Base-by-base conservation (phyloP, 2,888 invertebrate genomes). In the Drosophila stalkeri region DNA sequence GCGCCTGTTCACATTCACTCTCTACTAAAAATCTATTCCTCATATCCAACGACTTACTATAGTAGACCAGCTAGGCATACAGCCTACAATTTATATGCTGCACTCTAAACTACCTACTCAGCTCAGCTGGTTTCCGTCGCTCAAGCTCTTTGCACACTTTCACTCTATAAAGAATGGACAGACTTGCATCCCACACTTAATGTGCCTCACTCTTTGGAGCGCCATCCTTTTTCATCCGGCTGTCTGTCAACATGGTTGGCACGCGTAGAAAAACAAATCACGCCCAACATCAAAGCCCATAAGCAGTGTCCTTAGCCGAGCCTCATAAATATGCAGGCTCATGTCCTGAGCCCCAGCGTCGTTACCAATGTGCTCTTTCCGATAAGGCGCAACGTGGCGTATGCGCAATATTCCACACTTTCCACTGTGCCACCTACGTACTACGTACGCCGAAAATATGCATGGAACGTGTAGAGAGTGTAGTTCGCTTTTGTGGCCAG, bases 271-370 rank as follows among this genome's bases (percentile, higher is more conserved):
- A 61, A 67, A 72, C 65, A 79, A 79, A 77, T 77, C 77, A 65
- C 62, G 63, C 37, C 49, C 51, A 66, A 63, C 75, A 75, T 75
- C 79, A 78, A 76, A 77, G 65, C 64, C 66, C 62, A 79, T 77
- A 78, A 77, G 72, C 75, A 79, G 75, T 62, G 75, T 75, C 72
- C 75, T 77, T 64, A 75, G 61, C 54, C 60, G 18, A 39, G 54
- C n/a, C 87, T 75, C 87, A 84, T 84, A 84, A 86, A 87, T 86
- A 86, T 84, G 82, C 84, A 61, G 59, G 46, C 71, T 79, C 85
- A 84, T 76, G 85, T 78, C 63, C 76, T 47, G 49, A 33, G 20
- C 6, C 12, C 27, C 27, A 6, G 14, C 47, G n/a, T 16, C 23
- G 35, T 62, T 69, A 60, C 67, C 72, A 65, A 62, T 70, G 61